Evolutionary conservation across 2,888 invertebrate species (phyloP).

Genomic region (Agonum fuliginosum): DNA sequence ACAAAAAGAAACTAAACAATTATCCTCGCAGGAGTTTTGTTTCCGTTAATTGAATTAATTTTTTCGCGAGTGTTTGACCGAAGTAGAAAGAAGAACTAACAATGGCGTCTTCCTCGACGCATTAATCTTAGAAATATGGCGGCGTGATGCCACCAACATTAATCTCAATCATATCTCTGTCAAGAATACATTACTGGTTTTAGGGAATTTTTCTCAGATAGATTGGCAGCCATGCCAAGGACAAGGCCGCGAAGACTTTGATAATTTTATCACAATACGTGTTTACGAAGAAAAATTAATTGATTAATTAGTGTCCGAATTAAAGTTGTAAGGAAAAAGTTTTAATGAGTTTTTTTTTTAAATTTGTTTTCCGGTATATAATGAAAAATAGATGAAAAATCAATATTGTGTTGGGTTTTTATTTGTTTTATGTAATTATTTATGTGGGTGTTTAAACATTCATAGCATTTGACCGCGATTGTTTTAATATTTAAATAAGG

Average conservation of each 20-base stretch:
- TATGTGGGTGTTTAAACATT: background rate
- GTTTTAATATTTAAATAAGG: background rate
- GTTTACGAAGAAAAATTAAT: slow-evolving; percentile 49
- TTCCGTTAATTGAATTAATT: slow-evolving; percentile 46
- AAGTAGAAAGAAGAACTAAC: background rate
- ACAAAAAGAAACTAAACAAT: slow-evolving; percentile 5
- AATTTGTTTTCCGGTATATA: background rate
- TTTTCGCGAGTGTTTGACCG: slow-evolving; percentile 11
- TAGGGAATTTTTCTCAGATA: slow-evolving; percentile 51
- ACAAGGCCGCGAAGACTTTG: slow-evolving; percentile 52
- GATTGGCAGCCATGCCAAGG: slow-evolving; percentile 49
- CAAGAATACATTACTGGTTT: slow-evolving; percentile 58
- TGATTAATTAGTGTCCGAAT: slow-evolving; percentile 30
- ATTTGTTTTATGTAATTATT: background rate
- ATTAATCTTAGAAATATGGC: slow-evolving; percentile 56
- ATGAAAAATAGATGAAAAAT: slow-evolving; percentile 10
- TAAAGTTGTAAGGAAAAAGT: slow-evolving; percentile 52
- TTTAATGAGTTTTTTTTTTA: slow-evolving; percentile 41
- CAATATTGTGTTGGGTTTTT: slow-evolving; percentile 8
- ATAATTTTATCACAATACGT: slow-evolving; percentile 49
- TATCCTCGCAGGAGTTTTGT: slow-evolving; percentile 25
- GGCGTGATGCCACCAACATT: slow-evolving; percentile 30
- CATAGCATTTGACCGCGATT: background rate
- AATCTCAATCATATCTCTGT: slow-evolving; percentile 60
- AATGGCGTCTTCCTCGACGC: slow-evolving; percentile 17